Base-by-base conservation (phyloP, 1,140 invertebrate species). In the Bombus pyrosoma region DNA sequence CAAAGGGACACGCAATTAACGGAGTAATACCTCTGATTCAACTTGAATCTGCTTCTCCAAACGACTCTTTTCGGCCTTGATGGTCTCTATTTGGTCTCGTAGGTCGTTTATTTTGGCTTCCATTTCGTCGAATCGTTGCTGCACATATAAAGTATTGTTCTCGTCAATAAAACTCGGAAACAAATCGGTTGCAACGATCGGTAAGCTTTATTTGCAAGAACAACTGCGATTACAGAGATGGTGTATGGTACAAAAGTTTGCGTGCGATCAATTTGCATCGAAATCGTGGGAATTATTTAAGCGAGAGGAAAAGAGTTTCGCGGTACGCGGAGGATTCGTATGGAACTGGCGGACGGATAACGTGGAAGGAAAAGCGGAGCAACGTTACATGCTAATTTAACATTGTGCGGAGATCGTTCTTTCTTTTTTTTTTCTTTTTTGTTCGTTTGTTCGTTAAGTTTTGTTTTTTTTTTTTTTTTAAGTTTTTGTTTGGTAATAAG, bases 111-210 rank as follows among this genome's bases (percentile, higher is more conserved):
- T 94, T 85, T 95, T 94, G 77, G 86, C 91, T 93, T 95, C 95
- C 94, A 95, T 94, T 87, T 95, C 93, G 84, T 95, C 94, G 81
- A 95, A 95, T 83, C 94, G 94, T 93, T 93, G 94, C 94, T 95
- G 92, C 89, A 92, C 86, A 91, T 75, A 94, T 83, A 91, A 91
- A 93, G 89, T 79, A 91, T 92, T 89, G 41, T 90, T 87, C 81
- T 80, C 68, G 73, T 94, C 74, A 94, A 93, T 94, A 92, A 93
- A 93, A 95, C 88, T 87, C 91, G 88, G 87, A 90, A 83, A 73
- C 64, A 77, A 83, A 73, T 89, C 74, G 72, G 81, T 86, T 86
- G 18, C 71, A 81, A 88, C 34, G 74, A 89, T 76, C 72, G 37
- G 78, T 85, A 85, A 73, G 77, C 86, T 93, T 94, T 93, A 93